Conservation (phyloP, 2,888 invertebrate genomes). For the Dicyrtomina minuta region DNA sequence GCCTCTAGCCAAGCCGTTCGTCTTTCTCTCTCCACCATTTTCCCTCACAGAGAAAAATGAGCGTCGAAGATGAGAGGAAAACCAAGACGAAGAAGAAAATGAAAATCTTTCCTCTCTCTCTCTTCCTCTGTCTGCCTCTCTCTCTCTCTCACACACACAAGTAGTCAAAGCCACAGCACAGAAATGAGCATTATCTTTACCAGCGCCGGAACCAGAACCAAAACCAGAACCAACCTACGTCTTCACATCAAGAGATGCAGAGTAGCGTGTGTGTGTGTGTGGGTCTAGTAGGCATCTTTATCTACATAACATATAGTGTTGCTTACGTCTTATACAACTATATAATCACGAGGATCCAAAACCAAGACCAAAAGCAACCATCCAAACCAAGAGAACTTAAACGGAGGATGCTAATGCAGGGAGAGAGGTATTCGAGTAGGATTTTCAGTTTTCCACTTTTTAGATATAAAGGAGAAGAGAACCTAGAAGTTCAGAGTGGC, state of each 20-base stretch:
- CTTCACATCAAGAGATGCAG: too few relatives aligned
- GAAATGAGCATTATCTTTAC: not conserved
- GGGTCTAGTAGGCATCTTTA: too few relatives aligned
- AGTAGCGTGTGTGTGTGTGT: not conserved
- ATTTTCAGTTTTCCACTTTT: slow-evolving; percentile 2
- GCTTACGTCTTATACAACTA: not conserved
- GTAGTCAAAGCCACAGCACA: not conserved
- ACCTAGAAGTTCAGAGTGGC: slow-evolving; percentile 16
- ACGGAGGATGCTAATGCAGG: not conserved
- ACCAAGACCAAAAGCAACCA: not conserved
- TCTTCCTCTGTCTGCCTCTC: not conserved
- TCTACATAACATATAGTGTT: too few relatives aligned
- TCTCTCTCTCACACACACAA: not conserved
- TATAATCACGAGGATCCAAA: not conserved
- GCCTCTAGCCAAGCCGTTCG: not conserved
- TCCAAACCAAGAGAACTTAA: not conserved
- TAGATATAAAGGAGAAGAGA: slow-evolving; percentile 9
- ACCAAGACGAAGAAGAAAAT: not conserved
- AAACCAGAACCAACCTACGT: too few relatives aligned
- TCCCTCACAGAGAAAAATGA: not conserved
- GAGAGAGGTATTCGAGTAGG: not conserved
- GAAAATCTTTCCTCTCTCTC: too few relatives aligned
- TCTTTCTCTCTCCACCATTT: slow-evolving; percentile 12
- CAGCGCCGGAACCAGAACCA: too few relatives aligned
- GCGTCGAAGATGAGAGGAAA: not conserved